Percentiles rank a stretch among this genome's conserved stretches.
These are phyloP conservation scores for Antheraea pernyi DNA, from an alignment of 1,140 invertebrate genomes.

Conservation along the genomic window DNA sequence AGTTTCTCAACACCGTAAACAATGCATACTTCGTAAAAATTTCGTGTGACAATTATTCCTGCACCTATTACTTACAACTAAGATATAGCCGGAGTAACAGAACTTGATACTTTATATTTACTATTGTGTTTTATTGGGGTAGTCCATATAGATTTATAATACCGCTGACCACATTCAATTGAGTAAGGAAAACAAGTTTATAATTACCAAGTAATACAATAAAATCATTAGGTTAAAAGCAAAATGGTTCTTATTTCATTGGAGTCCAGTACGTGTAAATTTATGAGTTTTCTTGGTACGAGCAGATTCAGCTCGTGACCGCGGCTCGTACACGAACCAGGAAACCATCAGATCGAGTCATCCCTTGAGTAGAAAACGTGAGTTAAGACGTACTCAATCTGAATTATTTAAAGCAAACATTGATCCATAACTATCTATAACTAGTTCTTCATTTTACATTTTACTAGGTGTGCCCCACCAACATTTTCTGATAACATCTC, in stretches of 20 bases:
- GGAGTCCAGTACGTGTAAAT: background rate
- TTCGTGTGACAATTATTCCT: too few relatives aligned
- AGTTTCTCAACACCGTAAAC: too few relatives aligned
- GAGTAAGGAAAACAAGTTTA: too few relatives aligned
- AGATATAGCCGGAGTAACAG: background rate
- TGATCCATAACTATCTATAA: background rate
- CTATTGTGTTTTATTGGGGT: background rate
- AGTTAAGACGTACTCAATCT: background rate
- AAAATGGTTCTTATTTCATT: background rate
- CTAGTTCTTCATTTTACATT: too few relatives aligned
- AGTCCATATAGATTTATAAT: too few relatives aligned
- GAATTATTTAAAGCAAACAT: background rate
- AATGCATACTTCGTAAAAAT: too few relatives aligned
- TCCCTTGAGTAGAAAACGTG: background rate
- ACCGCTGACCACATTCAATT: too few relatives aligned
- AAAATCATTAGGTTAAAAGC: too few relatives aligned
- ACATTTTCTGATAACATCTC: too few relatives aligned
- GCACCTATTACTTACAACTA: too few relatives aligned
- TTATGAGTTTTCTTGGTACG: background rate
- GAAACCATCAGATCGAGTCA: background rate
- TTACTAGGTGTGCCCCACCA: too few relatives aligned
- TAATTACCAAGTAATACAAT: too few relatives aligned
- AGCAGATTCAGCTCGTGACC: background rate
- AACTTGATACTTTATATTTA: background rate
- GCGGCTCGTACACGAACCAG: background rate